Base-by-base conservation (phyloP, 1,140 invertebrate species). In the Neodiprion pinetum region DNA sequence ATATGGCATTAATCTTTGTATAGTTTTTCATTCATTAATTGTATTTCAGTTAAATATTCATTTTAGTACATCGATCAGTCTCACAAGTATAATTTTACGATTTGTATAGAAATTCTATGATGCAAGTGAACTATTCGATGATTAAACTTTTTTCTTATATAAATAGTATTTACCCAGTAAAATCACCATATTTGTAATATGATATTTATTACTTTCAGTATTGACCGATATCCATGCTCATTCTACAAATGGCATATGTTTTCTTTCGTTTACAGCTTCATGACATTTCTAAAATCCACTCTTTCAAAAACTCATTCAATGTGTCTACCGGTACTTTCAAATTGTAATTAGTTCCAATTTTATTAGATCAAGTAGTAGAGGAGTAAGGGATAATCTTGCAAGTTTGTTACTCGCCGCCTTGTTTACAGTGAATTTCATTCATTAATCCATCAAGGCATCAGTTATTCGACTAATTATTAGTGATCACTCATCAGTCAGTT, bases 61-160 rank as follows among this genome's bases (percentile, higher is more conserved):
- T 80, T 86, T 84, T 82, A 84, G 86, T 47, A 69, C 77, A 85
- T 85, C 85, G 80, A 87, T 88, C 87, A 88, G 87, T 88, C 86
- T 88, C 86, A 84, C 82, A 88, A 88, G 86, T 86, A 74, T 85
- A 40, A 40, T 40, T 40, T 40, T 40, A 40, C 5, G 28, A 40
- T 40, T 40, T 40, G 28, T 40, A 40, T 40, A 40, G 28, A 40
- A 40, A 40, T 40, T 40, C 28, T 40, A 40, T 40, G 5, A 40
- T 40, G 28, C 28, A 40, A 40, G 1, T 40, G 28, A 40, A 40
- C 28, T 40, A 40, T 40, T 40, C 28, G 11, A 61, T 61, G 11
- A 4, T 61, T 61, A 0, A 61, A 61, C n/a, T 7, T 14, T 4
- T 17, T 61, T 12, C 9, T 61, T 61, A 40, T 40, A 40, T 40